phyloP scores from a whole-genome alignment of 2,113 vertebrate species.

The Hyla sarda region DNA sequence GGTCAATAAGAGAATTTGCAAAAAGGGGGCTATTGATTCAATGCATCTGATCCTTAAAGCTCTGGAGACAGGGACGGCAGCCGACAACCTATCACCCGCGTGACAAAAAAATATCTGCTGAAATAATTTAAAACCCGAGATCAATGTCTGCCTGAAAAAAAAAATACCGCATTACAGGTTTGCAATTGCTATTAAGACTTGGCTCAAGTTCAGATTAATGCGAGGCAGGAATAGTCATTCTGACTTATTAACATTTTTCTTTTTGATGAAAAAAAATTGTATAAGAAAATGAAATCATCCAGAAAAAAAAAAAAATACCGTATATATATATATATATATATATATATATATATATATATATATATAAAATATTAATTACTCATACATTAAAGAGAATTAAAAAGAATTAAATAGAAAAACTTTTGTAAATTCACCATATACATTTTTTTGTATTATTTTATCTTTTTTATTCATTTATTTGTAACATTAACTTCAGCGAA shows the following conservation, averaged over 20 bases:
- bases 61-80: background rate
- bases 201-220: background rate
- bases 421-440: too few relatives aligned
- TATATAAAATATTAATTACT: too few relatives aligned
- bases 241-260: background rate
- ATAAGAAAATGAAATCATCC: background rate
- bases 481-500: too few relatives aligned
- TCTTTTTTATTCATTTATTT: too few relatives aligned
- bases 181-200: slow-evolving; percentile 25
- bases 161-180: slow-evolving; percentile 22
- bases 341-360: too few relatives aligned
- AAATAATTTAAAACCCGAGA: slow-evolving; percentile 17
- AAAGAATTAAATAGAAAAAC: too few relatives aligned
- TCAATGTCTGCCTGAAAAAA: slow-evolving; percentile 30
- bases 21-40: slow-evolving; percentile 10
- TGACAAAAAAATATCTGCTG: slow-evolving; percentile 10
- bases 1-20: slow-evolving; percentile 6
- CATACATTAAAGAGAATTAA: too few relatives aligned
- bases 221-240: background rate
- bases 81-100: slow-evolving; percentile 8
- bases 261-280: background rate
- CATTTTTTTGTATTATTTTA: too few relatives aligned
- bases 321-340: too few relatives aligned
- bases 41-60: background rate
- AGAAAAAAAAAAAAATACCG: background rate